Conservation (phyloP, 2,797 vertebrate genomes). For the Falco columbarius region DNA sequence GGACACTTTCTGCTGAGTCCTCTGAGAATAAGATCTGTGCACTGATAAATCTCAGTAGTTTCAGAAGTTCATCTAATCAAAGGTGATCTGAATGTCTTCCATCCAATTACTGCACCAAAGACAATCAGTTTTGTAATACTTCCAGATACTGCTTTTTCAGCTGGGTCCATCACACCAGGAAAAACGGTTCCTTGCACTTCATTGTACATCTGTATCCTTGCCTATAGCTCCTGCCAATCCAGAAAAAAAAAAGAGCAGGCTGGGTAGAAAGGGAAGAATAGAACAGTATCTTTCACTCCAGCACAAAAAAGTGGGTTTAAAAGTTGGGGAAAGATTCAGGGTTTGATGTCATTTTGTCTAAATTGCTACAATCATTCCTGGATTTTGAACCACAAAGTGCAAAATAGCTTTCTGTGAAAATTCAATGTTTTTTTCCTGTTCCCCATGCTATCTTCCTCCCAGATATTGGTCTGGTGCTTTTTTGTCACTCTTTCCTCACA, state of each 20-base stretch:
- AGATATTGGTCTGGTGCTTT: background rate
- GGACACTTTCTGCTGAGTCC: constrained; percentile 57
- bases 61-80: constrained; percentile 67
- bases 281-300: background rate
- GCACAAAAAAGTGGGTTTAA: background rate
- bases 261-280: background rate
- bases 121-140: constrained; percentile 9
- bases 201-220: background rate
- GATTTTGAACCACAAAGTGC: background rate
- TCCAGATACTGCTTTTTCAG: background rate
- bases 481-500: background rate
- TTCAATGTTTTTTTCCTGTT: background rate
- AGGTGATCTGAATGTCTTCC: constrained; percentile 69
- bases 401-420: background rate
- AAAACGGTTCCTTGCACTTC: background rate
- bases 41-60: constrained; percentile 57
- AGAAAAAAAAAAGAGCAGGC: background rate
- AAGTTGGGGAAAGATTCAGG: background rate
- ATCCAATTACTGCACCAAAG: constrained; percentile 26
- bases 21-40: constrained; percentile 46
- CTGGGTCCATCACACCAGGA: background rate
- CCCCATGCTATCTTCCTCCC: background rate
- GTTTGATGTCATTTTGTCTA: background rate
- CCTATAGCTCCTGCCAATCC: background rate
- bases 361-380: background rate